Percentiles rank a stretch among this genome's conserved stretches.
phyloP scores from a whole-genome alignment of 2,113 vertebrate genomes.

The Ptyas mucosa region DNA sequence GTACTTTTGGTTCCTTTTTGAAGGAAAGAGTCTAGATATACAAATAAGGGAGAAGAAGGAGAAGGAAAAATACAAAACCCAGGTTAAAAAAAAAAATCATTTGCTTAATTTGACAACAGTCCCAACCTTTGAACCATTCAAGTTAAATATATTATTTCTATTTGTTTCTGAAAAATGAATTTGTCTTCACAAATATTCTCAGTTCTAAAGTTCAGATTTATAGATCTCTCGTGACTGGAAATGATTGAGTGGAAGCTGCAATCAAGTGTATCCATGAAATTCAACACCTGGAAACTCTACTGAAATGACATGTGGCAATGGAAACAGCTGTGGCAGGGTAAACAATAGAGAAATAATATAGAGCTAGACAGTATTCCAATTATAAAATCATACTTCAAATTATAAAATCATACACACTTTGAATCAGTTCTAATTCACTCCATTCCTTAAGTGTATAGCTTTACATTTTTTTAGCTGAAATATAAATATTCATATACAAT shows the following conservation, averaged over 20 bases:
- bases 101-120: neutral
- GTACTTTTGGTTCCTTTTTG: neutral
- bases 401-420: neutral
- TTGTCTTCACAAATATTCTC: slow-evolving; percentile 4
- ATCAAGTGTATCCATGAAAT: slow-evolving; percentile 35
- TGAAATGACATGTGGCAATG: neutral
- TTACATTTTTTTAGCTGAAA: neutral
- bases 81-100: neutral
- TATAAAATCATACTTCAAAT: neutral
- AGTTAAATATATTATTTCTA: slow-evolving; percentile 7
- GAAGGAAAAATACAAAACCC: neutral
- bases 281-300: slow-evolving; percentile 8
- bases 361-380: neutral
- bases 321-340: slow-evolving; percentile 12
- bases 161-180: neutral
- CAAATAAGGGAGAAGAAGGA: neutral
- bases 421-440: neutral
- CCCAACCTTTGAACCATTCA: slow-evolving; percentile 30
- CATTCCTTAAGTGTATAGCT: neutral
- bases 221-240: neutral
- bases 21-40: neutral
- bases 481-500: neutral
- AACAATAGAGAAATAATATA: slow-evolving; percentile 7
- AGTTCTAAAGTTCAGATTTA: slow-evolving; percentile 20
- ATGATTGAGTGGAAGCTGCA: slow-evolving; percentile 2